Evolutionary conservation across 2,888 invertebrate species (phyloP).

Genomic region (Lycophotia porphyrea): DNA sequence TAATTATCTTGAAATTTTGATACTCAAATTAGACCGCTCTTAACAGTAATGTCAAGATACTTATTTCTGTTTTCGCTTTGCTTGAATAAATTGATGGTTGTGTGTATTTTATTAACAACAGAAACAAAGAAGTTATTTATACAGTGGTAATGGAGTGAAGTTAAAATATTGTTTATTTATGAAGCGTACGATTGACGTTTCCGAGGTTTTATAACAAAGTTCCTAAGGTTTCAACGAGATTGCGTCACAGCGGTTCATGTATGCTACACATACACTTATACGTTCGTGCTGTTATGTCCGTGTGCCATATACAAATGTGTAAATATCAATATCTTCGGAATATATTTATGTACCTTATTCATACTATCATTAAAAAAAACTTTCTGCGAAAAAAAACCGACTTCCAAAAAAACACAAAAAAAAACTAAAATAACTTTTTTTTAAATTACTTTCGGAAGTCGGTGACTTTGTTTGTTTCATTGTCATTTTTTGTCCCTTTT

Average conservation of each 20-base stretch:
- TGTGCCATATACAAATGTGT: neutral
- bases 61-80: neutral
- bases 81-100: neutral
- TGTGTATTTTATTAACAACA: slow-evolving; percentile 1
- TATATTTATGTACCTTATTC: neutral
- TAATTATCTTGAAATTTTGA: slow-evolving; percentile 22
- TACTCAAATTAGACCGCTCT: slow-evolving; percentile 6
- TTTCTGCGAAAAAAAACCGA: too few species aligned
- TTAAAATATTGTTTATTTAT: neutral
- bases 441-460: too few species aligned
- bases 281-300: neutral
- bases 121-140: neutral
- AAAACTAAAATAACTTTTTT: too few species aligned
- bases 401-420: too few species aligned
- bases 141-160: neutral
- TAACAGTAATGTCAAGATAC: slow-evolving; percentile 12
- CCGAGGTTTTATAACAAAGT: slow-evolving; percentile 16
- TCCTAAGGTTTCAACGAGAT: slow-evolving; percentile 19
- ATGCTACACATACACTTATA: neutral
- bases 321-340: neutral
- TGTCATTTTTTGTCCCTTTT: too few species aligned
- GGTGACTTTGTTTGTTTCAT: too few species aligned
- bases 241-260: slow-evolving; percentile 12
- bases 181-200: neutral
- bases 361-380: neutral